Evolutionary conservation across 2,888 invertebrate genomes (phyloP).

Genomic region (Ornithoptera alexandrae): DNA sequence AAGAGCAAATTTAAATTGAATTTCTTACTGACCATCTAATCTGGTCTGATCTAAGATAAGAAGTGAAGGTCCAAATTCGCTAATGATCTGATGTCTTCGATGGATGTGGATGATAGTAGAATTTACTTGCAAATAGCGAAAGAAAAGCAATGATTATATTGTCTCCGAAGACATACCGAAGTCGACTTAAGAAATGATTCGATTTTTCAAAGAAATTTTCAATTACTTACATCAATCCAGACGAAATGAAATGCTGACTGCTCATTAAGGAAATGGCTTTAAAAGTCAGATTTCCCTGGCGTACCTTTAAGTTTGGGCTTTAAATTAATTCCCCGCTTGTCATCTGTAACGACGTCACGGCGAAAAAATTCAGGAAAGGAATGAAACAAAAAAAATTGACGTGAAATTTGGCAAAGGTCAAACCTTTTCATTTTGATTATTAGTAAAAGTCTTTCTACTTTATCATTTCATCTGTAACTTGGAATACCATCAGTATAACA

Average conservation of each 20-base stretch:
- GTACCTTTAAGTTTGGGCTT: constrained; percentile 24
- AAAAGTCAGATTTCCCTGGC: constrained; percentile 29
- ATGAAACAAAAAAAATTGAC: not conserved
- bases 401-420: not conserved
- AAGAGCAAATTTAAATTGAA: too few relatives aligned
- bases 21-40: too few relatives aligned
- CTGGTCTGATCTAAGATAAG: too few relatives aligned
- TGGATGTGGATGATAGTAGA: too few relatives aligned
- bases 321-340: constrained; percentile 20
- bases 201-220: constrained; percentile 22
- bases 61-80: too few relatives aligned
- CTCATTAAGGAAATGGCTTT: constrained; percentile 26
- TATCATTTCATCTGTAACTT: too few relatives aligned
- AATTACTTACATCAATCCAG: constrained; percentile 24
- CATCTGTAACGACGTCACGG: constrained; percentile 15
- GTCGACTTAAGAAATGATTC: constrained; percentile 12
- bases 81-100: too few relatives aligned
- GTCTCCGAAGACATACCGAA: too few relatives aligned
- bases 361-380: not conserved
- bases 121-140: too few relatives aligned
- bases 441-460: too few relatives aligned
- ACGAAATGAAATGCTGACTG: constrained; percentile 16
- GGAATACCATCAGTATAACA: too few relatives aligned
- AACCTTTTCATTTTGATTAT: not conserved
- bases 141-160: too few relatives aligned